Percentiles rank a stretch among this genome's conserved stretches.
Conservation (phyloP, 1,140 invertebrate genomes). For the Scaptomyza pallida region DNA sequence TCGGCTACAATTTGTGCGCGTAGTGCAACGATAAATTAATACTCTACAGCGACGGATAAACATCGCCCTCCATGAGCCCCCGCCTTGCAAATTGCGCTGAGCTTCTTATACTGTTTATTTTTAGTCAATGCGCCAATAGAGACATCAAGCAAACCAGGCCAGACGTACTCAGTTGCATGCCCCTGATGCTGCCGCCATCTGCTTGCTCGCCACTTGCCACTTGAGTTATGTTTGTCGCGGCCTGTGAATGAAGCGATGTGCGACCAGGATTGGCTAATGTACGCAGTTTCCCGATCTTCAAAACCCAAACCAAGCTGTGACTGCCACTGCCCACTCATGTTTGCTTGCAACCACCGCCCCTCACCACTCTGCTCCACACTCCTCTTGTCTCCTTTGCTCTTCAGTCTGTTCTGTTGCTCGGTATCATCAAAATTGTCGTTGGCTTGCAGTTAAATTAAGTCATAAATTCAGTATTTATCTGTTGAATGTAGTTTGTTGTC, state of each 20-base stretch:
- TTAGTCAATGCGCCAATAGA: slow-evolving; percentile 68
- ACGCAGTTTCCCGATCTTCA: slow-evolving; percentile 33
- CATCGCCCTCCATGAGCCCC: slow-evolving; percentile 38
- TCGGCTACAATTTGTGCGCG: slow-evolving; percentile 79
- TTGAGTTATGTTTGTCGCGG: slow-evolving; percentile 75
- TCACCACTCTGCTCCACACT: not conserved
- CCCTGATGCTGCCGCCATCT: too few species aligned
- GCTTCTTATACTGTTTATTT: slow-evolving; percentile 45
- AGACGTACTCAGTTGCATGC: slow-evolving; percentile 6
- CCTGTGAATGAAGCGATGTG: slow-evolving; percentile 80
- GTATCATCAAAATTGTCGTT: slow-evolving; percentile 81
- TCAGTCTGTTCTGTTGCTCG: slow-evolving; percentile 7
- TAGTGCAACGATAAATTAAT: slow-evolving; percentile 81
- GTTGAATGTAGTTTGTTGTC: slow-evolving; percentile 84
- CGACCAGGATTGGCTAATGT: slow-evolving; percentile 80
- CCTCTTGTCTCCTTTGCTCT: not conserved
- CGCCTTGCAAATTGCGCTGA: slow-evolving; percentile 48
- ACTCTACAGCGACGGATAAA: slow-evolving; percentile 53
- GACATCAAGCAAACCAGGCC: slow-evolving; percentile 70
- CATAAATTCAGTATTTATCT: slow-evolving; percentile 84
- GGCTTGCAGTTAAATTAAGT: slow-evolving; percentile 84
- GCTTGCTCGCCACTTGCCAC: slow-evolving; percentile 22
- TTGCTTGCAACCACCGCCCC: slow-evolving; percentile 13
- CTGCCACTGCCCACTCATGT: slow-evolving; percentile 78
- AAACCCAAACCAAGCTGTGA: slow-evolving; percentile 34